A percentile compares a stretch with the other conserved stretches of the same genome.
Conservation (phyloP, 2,113 vertebrate species). For the Lynx canadensis region DNA sequence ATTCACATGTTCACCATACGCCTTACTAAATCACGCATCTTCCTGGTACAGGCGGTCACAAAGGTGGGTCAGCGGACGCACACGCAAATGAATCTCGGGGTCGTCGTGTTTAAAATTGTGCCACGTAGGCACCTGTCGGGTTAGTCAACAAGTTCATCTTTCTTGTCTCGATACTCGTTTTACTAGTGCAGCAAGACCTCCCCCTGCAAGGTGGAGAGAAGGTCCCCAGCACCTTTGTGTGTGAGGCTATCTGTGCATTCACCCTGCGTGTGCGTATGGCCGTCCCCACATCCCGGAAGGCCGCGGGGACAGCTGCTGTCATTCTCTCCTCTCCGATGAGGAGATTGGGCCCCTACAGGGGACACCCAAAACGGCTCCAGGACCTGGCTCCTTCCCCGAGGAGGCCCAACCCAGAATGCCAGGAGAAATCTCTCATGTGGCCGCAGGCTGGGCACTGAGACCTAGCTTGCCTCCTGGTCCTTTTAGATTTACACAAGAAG, state of each 20-base stretch:
- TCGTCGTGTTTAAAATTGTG: background rate
- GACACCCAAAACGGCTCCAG: background rate
- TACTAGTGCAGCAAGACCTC: background rate
- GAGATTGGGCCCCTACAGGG: background rate
- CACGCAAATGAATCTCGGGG: background rate
- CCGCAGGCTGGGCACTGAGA: accelerated
- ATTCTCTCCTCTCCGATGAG: too few species aligned
- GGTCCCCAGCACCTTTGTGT: accelerated
- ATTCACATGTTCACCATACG: background rate
- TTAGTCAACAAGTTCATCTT: background rate
- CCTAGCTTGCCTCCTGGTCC: background rate
- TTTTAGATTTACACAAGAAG: background rate
- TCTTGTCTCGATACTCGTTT: background rate
- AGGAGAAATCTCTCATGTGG: background rate
- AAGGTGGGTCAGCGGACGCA: background rate
- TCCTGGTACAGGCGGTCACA: background rate
- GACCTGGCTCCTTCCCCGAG: background rate
- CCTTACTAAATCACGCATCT: background rate
- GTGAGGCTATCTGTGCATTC: accelerated
- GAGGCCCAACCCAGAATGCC: background rate
- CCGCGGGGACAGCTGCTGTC: background rate
- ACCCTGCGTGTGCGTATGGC: too few species aligned
- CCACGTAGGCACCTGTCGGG: background rate
- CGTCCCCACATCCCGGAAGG: background rate
- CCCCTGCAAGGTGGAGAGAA: background rate